phyloP scores from a whole-genome alignment of 2,797 vertebrate species.

The Pangasius macronema region DNA sequence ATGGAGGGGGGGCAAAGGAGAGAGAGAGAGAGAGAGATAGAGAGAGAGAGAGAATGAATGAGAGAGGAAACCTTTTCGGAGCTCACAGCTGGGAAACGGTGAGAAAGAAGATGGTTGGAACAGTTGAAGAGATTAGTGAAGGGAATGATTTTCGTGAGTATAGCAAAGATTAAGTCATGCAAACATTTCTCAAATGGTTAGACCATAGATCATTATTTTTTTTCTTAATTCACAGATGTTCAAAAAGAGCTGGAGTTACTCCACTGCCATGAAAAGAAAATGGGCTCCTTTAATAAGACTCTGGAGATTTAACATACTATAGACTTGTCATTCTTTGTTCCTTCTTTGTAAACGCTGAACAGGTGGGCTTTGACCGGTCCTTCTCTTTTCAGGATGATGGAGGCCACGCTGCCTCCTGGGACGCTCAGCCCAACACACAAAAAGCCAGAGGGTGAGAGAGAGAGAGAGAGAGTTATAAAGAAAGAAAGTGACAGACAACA shows the following conservation, averaged over 20 bases:
- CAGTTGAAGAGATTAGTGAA: constrained; percentile 28
- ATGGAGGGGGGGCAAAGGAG: constrained; percentile 48
- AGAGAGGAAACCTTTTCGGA: constrained; percentile 19
- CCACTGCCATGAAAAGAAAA: not conserved
- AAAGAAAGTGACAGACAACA: constrained; percentile 17
- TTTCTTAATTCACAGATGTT: not conserved
- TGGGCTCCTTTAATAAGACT: not conserved
- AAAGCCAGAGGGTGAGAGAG: constrained; percentile 40
- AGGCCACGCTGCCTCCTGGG: constrained; percentile 30
- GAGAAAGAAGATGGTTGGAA: constrained; percentile 33
- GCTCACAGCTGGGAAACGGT: constrained; percentile 43
- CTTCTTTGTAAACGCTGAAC: constrained; percentile 16
- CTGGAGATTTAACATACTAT: not conserved
- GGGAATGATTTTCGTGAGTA: constrained; percentile 9
- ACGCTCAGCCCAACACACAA: constrained; percentile 54
- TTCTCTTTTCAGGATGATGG: not conserved
- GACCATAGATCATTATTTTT: not conserved
- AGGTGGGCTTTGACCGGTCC: constrained; percentile 34
- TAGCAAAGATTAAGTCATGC: not conserved
- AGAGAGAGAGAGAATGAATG: constrained; percentile 54
- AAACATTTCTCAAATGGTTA: not conserved
- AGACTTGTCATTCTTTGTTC: constrained; percentile 26
- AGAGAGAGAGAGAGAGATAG: constrained; percentile 32
- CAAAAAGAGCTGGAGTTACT: constrained; percentile 1
- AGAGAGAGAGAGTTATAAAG: constrained; percentile 53